Percentiles rank a stretch among this genome's conserved stretches.
phyloP scores from a whole-genome alignment of 2,113 vertebrate genomes.

The Lethenteron camtschaticum region DNA sequence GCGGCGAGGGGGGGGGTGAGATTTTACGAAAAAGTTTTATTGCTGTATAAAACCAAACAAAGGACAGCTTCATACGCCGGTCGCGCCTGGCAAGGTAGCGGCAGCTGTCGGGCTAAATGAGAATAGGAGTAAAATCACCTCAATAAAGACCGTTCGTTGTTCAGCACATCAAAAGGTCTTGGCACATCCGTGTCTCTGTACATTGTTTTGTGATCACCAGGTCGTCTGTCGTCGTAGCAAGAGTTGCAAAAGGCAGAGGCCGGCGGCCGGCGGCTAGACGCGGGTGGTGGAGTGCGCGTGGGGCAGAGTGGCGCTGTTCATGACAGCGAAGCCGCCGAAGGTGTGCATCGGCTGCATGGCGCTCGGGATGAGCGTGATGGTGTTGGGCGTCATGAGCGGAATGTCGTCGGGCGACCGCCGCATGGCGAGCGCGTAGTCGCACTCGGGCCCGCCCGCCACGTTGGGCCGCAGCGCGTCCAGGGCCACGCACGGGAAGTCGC shows the following conservation, averaged over 20 bases:
- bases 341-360: background rate
- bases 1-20: no score
- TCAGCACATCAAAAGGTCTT: background rate
- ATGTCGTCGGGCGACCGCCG: slow-evolving; percentile 90
- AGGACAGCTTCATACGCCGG: no score
- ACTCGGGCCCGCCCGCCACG: background rate
- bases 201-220: background rate
- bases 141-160: no score
- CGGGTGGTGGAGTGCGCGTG: slow-evolving; percentile 5
- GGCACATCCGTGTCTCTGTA: slow-evolving; percentile 2
- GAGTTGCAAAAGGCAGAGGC: background rate
- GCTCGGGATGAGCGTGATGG: slow-evolving; percentile 15
- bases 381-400: slow-evolving; percentile 93
- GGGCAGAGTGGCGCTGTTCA: background rate
- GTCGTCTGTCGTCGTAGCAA: background rate
- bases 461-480: background rate
- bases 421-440: slow-evolving; percentile 79
- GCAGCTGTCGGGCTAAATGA: no score
- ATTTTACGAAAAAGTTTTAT: no score
- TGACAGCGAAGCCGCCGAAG: background rate
- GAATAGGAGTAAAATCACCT: no score
- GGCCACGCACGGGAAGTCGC: background rate
- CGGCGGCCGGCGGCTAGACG: background rate
- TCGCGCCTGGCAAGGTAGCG: no score
- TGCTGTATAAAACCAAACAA: no score